Base-by-base conservation (phyloP, 2,113 vertebrate species). In the Pitta sordida region DNA sequence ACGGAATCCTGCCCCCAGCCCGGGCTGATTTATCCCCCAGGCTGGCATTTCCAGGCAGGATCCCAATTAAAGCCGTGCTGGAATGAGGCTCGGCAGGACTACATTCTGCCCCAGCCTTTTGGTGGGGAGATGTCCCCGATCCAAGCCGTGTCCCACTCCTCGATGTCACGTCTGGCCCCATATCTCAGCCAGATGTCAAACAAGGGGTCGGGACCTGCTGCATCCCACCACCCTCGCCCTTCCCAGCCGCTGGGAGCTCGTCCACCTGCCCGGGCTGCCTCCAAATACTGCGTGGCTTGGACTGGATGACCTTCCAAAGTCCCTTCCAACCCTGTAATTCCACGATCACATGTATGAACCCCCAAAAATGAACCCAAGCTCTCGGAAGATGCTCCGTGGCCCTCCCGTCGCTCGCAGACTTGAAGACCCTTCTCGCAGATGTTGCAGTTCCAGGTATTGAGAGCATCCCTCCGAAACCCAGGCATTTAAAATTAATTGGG, bases 401-500 rank as follows among this genome's bases (percentile, higher is more conserved):
- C 34, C 63, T 43, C 37, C 79, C 3, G 2, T 26, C 46, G 3
- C 6, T 4, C 32, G 8, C 16, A 43, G 68, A 29, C 65, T 48
- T 5, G 23, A 27, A 49, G 17, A 20, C 6, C 7, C 17, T 1
- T 13, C 37, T 74, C 58, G 1, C 48, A 7, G 32, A 12, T 13
- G 6, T 0, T 23, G 51, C 51, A 5, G 1, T 15, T n/a, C 63
- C 7, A 11, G 59, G n/a, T 67, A 43, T 69, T 13, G 4, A 22
- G 55, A 75, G 46, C 82, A 67, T 55, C 89, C 73, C 48, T n/a
- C n/a, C n/a, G n/a, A 8, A 94, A 94, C 32, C 49, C 71, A 55
- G 12, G 20, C 62, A 16, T 93, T 95, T 70, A 2, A 84, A 95
- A 91, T 96, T 93, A 96, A 95, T 95, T 96, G 94, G 94, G 91